Conservation (phyloP, 1,140 invertebrate species). For the Diorhabda sublineata region DNA sequence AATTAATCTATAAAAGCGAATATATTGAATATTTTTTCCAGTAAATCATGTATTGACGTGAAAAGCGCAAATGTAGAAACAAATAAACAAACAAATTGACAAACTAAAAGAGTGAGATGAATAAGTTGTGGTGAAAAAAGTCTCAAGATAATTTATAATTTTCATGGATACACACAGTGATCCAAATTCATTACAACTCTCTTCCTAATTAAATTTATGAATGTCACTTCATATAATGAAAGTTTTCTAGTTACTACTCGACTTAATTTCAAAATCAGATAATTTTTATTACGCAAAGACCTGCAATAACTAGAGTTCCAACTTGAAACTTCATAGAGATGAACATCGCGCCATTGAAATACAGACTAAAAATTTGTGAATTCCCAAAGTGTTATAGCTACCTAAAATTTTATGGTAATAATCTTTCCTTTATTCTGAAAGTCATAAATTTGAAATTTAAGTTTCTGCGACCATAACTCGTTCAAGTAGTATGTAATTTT, state of each 20-base stretch:
- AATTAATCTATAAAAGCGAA: too few relatives aligned
- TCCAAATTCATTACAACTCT: too few relatives aligned
- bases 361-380: slow-evolving; percentile 4
- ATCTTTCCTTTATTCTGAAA: slow-evolving; percentile 11
- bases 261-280: slow-evolving; percentile 1
- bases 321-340: not conserved
- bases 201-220: too few relatives aligned
- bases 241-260: not conserved
- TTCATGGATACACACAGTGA: too few relatives aligned
- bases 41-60: too few relatives aligned
- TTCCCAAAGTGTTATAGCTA: slow-evolving; percentile 9
- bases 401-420: slow-evolving; percentile 13
- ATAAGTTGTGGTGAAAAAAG: too few relatives aligned
- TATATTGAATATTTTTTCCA: too few relatives aligned
- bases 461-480: slow-evolving; percentile 3
- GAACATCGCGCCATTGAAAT: slow-evolving; percentile 1
- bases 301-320: not conserved
- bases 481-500: slow-evolving; percentile 19
- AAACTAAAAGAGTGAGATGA: too few relatives aligned
- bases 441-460: slow-evolving; percentile 16
- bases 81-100: too few relatives aligned
- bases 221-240: too few relatives aligned
- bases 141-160: too few relatives aligned
- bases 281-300: not conserved
- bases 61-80: too few relatives aligned